Base-by-base conservation (phyloP, 2,888 invertebrate genomes). In the Hedychridium roseum region DNA sequence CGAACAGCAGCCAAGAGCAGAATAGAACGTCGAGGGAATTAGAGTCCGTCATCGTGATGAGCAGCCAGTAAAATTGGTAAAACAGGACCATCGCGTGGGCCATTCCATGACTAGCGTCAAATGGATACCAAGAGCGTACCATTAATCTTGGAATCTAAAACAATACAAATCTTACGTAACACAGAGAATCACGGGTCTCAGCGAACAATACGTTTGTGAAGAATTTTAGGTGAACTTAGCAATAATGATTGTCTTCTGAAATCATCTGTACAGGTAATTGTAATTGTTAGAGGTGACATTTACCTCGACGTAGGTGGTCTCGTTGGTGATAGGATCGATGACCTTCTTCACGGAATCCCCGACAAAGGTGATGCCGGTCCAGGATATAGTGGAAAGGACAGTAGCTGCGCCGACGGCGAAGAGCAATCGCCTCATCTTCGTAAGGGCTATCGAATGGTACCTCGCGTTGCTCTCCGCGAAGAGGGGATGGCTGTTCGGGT, bases 1-100 rank as follows among this genome's bases (percentile, higher is more conserved):
- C 91, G 68, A 91, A 92, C 49, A 92, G 87, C 59, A 92, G 70
- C 90, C 91, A 92, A 1, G 90, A 91, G 71, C 91, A 92, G 80
- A 93, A 92, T 64, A 92, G 81, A 0, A 90, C 87, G 70, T 92
- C 92, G 31, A 83, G 50, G n/a, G 84, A 75, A 64, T 85, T 85
- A 0, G 84, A 79, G 30, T 87, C 83, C 0, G 81, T 66, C 83
- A 88, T 84, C 0, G 87, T 80, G 68, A 88, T 86, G 4, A 87
- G 60, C 0, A 90, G 77, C 82, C 86, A 90, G 71, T 89, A 89
- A 11, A 88, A 80, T 83, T 87, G 91, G 66, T 84, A 88, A 15
- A 80, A 80, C 54, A 92, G 84, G 0, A 87, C 84, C 2, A 87
- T 68, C 6, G 88, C 80, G 66, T 92, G 89, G 60, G 85, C 83